A percentile compares a stretch with the other conserved stretches of the same genome.
These are phyloP conservation scores for Leptopterna dolabrata DNA, from an alignment of 2,888 invertebrate species.

Conservation along the genomic window DNA sequence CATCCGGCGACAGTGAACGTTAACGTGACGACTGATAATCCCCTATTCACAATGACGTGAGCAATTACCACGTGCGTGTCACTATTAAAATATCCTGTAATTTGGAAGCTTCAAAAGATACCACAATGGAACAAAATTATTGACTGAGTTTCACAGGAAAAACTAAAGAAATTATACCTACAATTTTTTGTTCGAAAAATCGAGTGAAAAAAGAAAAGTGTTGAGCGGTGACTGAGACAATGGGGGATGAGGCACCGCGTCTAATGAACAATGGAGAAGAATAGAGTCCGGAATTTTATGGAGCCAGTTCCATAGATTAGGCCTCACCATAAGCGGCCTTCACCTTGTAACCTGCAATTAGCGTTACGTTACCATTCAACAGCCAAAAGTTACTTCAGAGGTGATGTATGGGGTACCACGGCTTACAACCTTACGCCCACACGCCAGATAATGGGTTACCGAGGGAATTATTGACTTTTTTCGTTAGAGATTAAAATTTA, in stretches of 20 bases:
- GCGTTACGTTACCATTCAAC: conserved; percentile 34
- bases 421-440: conserved; percentile 14
- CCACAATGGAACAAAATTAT: background rate
- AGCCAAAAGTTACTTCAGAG: conserved; percentile 25
- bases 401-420: background rate
- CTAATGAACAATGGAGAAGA: conserved; percentile 37
- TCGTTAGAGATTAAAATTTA: conserved; percentile 30
- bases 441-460: conserved; percentile 12
- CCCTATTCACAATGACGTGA: background rate
- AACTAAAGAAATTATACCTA: background rate
- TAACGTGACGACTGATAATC: background rate
- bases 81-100: background rate
- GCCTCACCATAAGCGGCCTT: conserved; percentile 24
- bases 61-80: background rate
- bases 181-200: background rate
- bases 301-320: conserved; percentile 48
- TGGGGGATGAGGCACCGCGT: background rate
- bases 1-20: background rate
- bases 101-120: background rate
- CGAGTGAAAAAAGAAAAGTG: background rate
- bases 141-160: background rate
- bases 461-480: background rate
- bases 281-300: conserved; percentile 26
- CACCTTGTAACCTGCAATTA: conserved; percentile 44
- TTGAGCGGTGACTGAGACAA: conserved; percentile 26